A percentile compares a stretch with the other conserved stretches of the same genome.
phyloP scores from a whole-genome alignment of 2,888 invertebrate species.

The Nymphalis c-album region DNA sequence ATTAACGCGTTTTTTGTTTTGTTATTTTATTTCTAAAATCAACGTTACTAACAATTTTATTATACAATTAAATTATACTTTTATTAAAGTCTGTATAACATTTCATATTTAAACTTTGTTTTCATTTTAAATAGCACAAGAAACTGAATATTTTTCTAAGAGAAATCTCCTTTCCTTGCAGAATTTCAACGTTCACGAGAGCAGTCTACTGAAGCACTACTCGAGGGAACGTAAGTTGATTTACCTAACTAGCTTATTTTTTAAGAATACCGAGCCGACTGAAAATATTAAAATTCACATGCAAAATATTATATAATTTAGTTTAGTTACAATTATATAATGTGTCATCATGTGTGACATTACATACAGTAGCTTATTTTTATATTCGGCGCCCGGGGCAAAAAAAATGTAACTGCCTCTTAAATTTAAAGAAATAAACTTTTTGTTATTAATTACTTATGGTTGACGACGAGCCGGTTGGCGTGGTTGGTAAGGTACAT shows the following conservation, averaged over 20 bases:
- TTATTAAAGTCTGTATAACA: background rate
- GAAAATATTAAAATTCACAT: background rate
- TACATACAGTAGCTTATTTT: too few relatives aligned
- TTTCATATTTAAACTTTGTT: conserved; percentile 3
- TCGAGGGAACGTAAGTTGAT: conserved; percentile 47
- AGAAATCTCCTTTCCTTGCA: conserved; percentile 44
- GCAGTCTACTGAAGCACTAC: conserved; percentile 41
- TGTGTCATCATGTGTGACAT: too few relatives aligned
- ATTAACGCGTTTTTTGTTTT: too few relatives aligned
- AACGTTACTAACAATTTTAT: too few relatives aligned
- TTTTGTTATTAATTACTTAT: too few relatives aligned
- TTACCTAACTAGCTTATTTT: conserved; percentile 33
- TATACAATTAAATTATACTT: background rate
- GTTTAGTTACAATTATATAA: background rate
- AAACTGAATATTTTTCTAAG: conserved; percentile 22
- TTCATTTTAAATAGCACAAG: conserved; percentile 1
- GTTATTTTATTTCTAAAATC: too few relatives aligned
- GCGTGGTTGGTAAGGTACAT: too few relatives aligned
- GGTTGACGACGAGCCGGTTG: too few relatives aligned
- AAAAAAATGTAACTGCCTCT: too few relatives aligned
- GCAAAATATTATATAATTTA: background rate
- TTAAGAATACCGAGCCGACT: conserved; percentile 13
- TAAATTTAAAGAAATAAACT: too few relatives aligned
- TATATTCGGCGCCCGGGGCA: too few relatives aligned
- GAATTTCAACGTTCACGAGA: conserved; percentile 41